Conservation (phyloP, 1,140 invertebrate genomes). For the Lamellibrachia luymesi region DNA sequence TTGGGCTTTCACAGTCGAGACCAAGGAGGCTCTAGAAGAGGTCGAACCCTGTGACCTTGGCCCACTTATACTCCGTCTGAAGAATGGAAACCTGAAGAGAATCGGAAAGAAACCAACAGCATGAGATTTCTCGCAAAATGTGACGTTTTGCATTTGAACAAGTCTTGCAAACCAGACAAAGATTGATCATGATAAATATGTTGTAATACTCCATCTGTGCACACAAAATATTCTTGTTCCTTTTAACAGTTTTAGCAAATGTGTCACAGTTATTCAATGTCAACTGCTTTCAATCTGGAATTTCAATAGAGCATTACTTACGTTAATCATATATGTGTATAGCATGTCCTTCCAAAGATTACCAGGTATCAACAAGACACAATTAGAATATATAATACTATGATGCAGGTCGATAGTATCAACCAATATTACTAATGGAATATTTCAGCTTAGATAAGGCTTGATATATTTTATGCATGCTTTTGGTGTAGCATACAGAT, state of each 20-base stretch:
- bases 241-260: background rate
- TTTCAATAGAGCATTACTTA: background rate
- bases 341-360: background rate
- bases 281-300: background rate
- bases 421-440: background rate
- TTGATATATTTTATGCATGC: background rate
- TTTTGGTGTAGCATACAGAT: background rate
- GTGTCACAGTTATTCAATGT: background rate
- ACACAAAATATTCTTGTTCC: background rate
- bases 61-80: conserved; percentile 11
- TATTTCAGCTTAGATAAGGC: background rate
- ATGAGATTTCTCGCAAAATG: background rate
- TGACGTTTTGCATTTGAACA: background rate
- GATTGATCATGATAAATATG: no score
- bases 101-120: conserved; percentile 16
- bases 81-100: conserved; percentile 27
- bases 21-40: conserved; percentile 34
- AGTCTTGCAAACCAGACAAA: no score
- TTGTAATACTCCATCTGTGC: background rate
- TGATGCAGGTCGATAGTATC: background rate
- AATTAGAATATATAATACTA: background rate
- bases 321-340: background rate
- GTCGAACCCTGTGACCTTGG: conserved; percentile 34
- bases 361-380: background rate
- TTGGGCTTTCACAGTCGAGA: conserved; percentile 42